A percentile compares a stretch with the other conserved stretches of the same genome.
Conservation (phyloP, 1,140 invertebrate genomes). For the Nasonia vitripennis region DNA sequence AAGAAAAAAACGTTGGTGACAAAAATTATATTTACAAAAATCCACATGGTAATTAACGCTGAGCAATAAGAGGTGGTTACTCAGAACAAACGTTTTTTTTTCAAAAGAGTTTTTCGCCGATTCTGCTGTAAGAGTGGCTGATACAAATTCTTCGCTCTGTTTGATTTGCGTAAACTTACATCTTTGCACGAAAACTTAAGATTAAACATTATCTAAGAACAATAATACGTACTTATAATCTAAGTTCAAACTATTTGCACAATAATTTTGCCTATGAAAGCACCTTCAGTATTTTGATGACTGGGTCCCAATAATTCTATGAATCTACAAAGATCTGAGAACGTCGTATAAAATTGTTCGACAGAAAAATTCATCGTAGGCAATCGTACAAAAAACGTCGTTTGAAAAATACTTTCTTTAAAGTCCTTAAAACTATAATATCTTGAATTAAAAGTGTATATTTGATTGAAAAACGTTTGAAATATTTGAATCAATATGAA, state of each 20-base stretch:
- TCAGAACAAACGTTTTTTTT: background rate
- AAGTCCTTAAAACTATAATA: constrained; percentile 25
- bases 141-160: background rate
- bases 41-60: background rate
- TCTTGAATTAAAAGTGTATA: background rate
- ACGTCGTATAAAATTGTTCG: constrained; percentile 23
- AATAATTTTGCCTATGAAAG: constrained; percentile 15
- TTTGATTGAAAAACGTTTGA: background rate
- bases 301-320: constrained; percentile 28
- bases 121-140: background rate
- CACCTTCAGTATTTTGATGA: constrained; percentile 20
- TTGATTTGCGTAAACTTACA: background rate
- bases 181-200: background rate
- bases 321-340: background rate
- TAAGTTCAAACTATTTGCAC: constrained; percentile 30
- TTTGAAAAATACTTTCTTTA: constrained; percentile 31
- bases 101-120: constrained; percentile 5
- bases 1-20: background rate
- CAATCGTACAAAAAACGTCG: constrained; percentile 30
- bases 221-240: constrained; percentile 14
- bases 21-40: constrained; percentile 28
- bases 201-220: constrained; percentile 23
- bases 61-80: background rate
- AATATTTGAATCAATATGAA: background rate
- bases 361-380: constrained; percentile 1